Evolutionary conservation across 2,888 invertebrate species (phyloP).

Genomic region (Allygus modestus): DNA sequence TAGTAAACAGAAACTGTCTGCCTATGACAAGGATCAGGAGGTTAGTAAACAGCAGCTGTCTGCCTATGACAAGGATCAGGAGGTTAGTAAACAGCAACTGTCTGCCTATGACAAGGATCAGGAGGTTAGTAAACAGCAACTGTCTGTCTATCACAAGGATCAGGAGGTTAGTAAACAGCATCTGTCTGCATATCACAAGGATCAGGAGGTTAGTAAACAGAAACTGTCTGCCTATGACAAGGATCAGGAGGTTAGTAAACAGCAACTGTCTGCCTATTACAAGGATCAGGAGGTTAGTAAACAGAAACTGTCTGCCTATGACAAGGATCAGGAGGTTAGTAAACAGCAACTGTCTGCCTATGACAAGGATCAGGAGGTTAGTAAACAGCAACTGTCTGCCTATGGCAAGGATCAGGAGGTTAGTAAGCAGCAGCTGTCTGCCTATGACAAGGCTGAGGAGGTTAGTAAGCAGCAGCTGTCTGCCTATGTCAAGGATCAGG

Average conservation of each 20-base stretch:
- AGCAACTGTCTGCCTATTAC: conserved; percentile 56
- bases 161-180: conserved; percentile 73
- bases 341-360: conserved; percentile 75
- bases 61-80: conserved; percentile 54
- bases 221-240: conserved; percentile 68
- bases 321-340: no score
- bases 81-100: conserved; percentile 73
- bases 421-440: no score
- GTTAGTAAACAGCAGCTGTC: conserved; percentile 74
- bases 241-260: conserved; percentile 68
- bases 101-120: conserved; percentile 70
- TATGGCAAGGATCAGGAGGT: no score
- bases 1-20: conserved; percentile 73
- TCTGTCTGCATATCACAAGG: conserved; percentile 49
- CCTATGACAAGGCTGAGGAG: no score
- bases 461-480: conserved; percentile 72
- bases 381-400: conserved; percentile 72
- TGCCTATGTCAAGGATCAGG: no score
- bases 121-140: conserved; percentile 65
- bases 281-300: conserved; percentile 73
- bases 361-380: no score
- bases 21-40: conserved; percentile 51
- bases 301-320: conserved; percentile 69
- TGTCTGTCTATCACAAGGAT: conserved; percentile 47
- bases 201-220: conserved; percentile 73